Base-by-base conservation (phyloP, 2,888 invertebrate species). In the Eristalis intricaria region DNA sequence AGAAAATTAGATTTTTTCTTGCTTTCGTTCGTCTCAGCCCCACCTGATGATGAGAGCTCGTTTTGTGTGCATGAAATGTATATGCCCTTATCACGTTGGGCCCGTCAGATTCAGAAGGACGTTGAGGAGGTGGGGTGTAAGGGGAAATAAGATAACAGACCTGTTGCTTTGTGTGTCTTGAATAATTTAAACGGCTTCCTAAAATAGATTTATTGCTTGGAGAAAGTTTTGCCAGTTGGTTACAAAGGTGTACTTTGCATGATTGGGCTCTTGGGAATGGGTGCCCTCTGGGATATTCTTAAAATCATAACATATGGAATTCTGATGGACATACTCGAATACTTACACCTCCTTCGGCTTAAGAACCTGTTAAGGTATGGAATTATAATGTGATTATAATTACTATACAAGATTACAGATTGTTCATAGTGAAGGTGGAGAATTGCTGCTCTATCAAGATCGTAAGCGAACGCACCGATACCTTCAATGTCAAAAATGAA, bases 1-100 rank as follows among this genome's bases (percentile, higher is more conserved):
- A 77, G 64, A 77, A 81, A 85, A 85, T 85, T 73, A 81, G 73
- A 77, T 81, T 85, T 38, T 26, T 13, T 26, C 26, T 26, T 19
- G 32, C 8, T 11, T 11, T 15, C 32, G 32, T 32, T 8, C 32
- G 32, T 7, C 15, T 40, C 56, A 35, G 4, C 29, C 38, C 15
- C 40, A 26, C 58, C 60, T 60, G 23, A 23, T 60, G 60, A 58
- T 26, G 69, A 23, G 43, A 19, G 50, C 38, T 10, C 50, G 22
- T 26, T 29, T 35, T 56, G 40, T n/a, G 22, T 26, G 13, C 63
- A 35, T 40, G 13, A 65, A 65, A 58, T 73, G 32, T 60, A 11
- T 58, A 38, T 71, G 19, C 19, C 13, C 58, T 65, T 65, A 58
- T 78, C 71, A 78, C 70, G 71, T 71, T 58, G 40, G 32, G 32